A percentile compares a stretch with the other conserved stretches of the same genome.
Evolutionary conservation across 35 echinoderm and acorn worm genomes (phyloP).

Genomic region (Heliocidaris tuberculata): DNA sequence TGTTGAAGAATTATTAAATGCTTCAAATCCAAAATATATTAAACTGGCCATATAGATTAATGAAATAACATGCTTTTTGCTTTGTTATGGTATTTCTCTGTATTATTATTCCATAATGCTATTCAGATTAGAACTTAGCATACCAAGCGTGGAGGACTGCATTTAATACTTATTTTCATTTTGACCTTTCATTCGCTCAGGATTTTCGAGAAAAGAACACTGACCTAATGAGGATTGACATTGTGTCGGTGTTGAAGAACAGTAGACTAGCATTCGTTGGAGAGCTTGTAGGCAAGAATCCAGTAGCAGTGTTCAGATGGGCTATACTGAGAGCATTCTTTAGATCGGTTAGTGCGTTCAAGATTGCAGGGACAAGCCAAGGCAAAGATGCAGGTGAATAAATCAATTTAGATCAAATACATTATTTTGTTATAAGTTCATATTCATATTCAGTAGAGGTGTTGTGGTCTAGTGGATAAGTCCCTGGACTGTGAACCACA

Average conservation of each 20-base stretch:
- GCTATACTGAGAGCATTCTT: conserved; percentile 97
- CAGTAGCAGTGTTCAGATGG: conserved; percentile 96
- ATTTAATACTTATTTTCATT: background rate
- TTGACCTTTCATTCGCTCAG: conserved; percentile 41
- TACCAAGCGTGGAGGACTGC: background rate
- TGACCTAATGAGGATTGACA: conserved; percentile 85
- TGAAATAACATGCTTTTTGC: too few species aligned
- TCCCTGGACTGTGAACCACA: too few species aligned
- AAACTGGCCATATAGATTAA: too few species aligned
- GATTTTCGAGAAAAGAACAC: conserved; percentile 97
- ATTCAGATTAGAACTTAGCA: background rate
- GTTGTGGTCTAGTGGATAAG: too few species aligned
- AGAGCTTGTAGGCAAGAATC: conserved; percentile 91
- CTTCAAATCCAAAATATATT: too few species aligned
- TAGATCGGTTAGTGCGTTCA: conserved; percentile 70
- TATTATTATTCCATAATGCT: too few species aligned
- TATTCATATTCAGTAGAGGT: too few species aligned
- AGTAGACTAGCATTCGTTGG: conserved; percentile 88
- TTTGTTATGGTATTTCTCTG: too few species aligned
- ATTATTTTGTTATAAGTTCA: too few species aligned
- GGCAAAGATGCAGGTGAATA: conserved; percentile 56
- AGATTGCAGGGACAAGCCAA: conserved; percentile 60
- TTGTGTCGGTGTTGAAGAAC: conserved; percentile 94
- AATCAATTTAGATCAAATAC: background rate
- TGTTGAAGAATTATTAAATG: too few species aligned